A percentile compares a stretch with the other conserved stretches of the same genome.
These are phyloP conservation scores for Saguinus imperator DNA, from an alignment of 2,113 vertebrate species.

Conservation along the genomic window DNA sequence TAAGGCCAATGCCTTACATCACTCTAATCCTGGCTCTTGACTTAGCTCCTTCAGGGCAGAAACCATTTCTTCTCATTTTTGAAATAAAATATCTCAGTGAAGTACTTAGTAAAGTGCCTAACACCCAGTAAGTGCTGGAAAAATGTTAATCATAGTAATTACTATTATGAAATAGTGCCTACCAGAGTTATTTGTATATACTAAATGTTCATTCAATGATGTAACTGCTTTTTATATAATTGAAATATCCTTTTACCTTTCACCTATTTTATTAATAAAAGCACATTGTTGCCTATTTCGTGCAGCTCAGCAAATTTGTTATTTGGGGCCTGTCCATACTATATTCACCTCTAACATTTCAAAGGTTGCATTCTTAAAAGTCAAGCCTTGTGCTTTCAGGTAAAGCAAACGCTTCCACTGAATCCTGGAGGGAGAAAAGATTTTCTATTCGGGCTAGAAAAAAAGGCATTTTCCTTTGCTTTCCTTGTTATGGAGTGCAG, in stretches of 20 bases:
- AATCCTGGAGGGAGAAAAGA: not conserved
- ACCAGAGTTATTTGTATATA: not conserved
- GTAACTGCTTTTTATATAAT: not conserved
- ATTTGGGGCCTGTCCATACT: not conserved
- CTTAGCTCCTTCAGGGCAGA: not conserved
- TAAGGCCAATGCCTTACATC: not conserved
- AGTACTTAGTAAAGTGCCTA: not conserved
- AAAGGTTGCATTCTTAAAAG: slow-evolving; percentile 15
- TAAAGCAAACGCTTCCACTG: not conserved
- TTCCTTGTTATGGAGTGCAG: not conserved
- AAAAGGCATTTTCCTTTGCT: slow-evolving; percentile 20
- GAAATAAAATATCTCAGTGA: not conserved
- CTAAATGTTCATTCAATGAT: slow-evolving; percentile 25
- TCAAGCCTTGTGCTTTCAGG: not conserved
- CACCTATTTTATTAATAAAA: not conserved
- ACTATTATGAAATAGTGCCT: not conserved
- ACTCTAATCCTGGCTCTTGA: not conserved
- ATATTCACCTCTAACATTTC: slow-evolving; percentile 25
- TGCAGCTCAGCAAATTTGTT: not conserved
- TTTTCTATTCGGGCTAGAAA: not conserved
- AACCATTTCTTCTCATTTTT: not conserved
- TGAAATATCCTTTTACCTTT: not conserved
- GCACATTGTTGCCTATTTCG: not conserved
- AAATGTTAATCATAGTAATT: slow-evolving; percentile 5
- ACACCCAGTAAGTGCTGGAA: not conserved